Evolutionary conservation across 2,797 vertebrate genomes (phyloP).

Genomic region (Chanos chanos): DNA sequence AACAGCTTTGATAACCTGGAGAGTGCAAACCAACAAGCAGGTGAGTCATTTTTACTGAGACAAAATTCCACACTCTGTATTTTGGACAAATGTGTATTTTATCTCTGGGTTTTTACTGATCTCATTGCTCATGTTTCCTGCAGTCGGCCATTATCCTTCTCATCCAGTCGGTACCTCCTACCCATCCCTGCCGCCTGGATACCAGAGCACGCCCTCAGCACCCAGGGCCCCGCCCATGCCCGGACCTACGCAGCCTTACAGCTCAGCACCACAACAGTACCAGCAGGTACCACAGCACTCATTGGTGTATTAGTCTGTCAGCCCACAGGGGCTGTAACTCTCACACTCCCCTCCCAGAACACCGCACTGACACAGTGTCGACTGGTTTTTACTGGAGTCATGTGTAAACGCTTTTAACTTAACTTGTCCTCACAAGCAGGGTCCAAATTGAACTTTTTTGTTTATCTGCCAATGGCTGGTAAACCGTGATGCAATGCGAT

Average conservation of each 20-base stretch:
- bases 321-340: too few relatives aligned
- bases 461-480: too few relatives aligned
- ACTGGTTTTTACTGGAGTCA: too few relatives aligned
- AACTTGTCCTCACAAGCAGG: too few relatives aligned
- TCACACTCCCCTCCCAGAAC: too few relatives aligned
- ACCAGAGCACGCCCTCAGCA: conserved; percentile 75
- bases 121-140: conserved; percentile 38
- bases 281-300: conserved; percentile 76
- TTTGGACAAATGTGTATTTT: too few relatives aligned
- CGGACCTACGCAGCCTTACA: conserved; percentile 74
- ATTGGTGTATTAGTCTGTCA: too few relatives aligned
- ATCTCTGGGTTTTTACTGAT: neutral
- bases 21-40: conserved; percentile 77
- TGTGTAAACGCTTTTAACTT: too few relatives aligned
- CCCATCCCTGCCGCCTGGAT: conserved; percentile 85
- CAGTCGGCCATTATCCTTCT: conserved; percentile 66
- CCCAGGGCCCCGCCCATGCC: conserved; percentile 65
- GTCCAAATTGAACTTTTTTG: too few relatives aligned
- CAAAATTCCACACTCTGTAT: too few relatives aligned
- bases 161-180: conserved; percentile 82
- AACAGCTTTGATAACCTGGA: conserved; percentile 86
- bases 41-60: too few relatives aligned
- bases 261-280: conserved; percentile 76
- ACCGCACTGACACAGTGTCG: neutral
- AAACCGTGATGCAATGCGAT: too few relatives aligned